phyloP scores from a whole-genome alignment of 2,888 invertebrate species.

The Phortica magna region DNA sequence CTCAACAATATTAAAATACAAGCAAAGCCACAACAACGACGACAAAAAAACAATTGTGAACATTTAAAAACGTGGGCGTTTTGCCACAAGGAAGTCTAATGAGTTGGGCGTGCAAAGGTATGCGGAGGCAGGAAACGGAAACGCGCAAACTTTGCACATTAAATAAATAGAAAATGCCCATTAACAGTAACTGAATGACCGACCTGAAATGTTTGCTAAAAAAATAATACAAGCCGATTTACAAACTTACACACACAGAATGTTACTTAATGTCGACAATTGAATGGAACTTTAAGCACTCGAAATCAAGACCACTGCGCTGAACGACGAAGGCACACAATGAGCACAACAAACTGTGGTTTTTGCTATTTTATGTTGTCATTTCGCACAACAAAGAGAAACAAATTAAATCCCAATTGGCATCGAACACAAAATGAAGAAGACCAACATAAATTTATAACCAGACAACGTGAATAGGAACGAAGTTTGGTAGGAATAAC shows the following conservation, averaged over 20 bases:
- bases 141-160: conserved; percentile 66
- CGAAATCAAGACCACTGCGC: background rate
- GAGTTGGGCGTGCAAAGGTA: background rate
- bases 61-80: background rate
- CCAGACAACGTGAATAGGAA: conserved; percentile 58
- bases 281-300: conserved; percentile 20
- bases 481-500: conserved; percentile 16
- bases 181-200: conserved; percentile 68
- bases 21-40: conserved; percentile 52
- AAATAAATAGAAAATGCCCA: conserved; percentile 74
- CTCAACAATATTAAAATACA: conserved; percentile 68
- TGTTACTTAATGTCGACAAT: background rate
- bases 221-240: too few relatives aligned
- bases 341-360: conserved; percentile 39
- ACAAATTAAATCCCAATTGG: conserved; percentile 73
- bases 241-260: too few relatives aligned
- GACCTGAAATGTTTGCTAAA: conserved; percentile 36
- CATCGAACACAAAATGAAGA: conserved; percentile 71
- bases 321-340: background rate
- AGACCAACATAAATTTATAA: conserved; percentile 71
- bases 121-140: background rate
- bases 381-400: conserved; percentile 70
- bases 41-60: background rate
- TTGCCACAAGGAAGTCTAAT: background rate
- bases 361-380: conserved; percentile 42